Percentiles rank a stretch among this genome's conserved stretches.
These are phyloP conservation scores for Smutsia temminckii DNA, from an alignment of 2,797 vertebrate species.

Conservation along the genomic window DNA sequence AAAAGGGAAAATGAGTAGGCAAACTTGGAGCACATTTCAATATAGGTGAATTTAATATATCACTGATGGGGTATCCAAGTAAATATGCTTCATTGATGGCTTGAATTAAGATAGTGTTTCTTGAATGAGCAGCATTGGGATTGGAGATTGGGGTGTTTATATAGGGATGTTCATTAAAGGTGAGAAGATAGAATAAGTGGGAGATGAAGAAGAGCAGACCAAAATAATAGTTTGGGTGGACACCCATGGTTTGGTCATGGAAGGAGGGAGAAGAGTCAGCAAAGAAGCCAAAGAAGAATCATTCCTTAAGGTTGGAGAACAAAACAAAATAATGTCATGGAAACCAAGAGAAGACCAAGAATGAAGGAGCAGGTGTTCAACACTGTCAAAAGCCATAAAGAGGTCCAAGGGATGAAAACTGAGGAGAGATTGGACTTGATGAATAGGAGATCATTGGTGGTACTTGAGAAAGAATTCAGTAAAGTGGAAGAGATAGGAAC, in stretches of 20 bases:
- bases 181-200: neutral
- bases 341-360: constrained; percentile 23
- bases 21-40: neutral
- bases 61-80: neutral
- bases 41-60: neutral
- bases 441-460: neutral
- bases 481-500: neutral
- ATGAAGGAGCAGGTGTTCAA: neutral
- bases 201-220: neutral
- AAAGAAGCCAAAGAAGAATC: neutral
- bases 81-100: neutral
- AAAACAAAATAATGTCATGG: neutral
- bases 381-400: neutral
- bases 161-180: neutral
- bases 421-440: neutral
- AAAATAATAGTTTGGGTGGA: neutral
- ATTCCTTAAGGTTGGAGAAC: neutral
- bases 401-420: neutral
- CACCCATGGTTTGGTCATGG: neutral
- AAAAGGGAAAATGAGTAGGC: neutral
- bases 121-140: neutral
- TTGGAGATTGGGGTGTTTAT: neutral
- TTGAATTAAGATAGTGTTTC: neutral
- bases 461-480: constrained; percentile 10
- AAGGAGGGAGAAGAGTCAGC: neutral